Conservation (phyloP, 1,140 invertebrate genomes). For the Hyposmocoma kahamanoa region DNA sequence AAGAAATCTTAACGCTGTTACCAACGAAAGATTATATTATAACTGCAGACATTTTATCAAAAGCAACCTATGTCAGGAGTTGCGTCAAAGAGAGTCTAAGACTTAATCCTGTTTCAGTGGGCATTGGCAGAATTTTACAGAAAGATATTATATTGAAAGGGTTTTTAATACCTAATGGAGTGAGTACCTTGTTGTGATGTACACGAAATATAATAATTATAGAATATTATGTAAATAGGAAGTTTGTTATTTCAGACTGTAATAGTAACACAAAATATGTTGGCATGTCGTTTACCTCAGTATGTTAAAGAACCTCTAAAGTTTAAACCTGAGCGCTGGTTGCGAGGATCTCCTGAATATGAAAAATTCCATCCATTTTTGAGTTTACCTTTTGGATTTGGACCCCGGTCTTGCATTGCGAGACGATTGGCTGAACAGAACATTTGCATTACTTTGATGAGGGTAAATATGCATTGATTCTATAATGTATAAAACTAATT, state of each 20-base stretch:
- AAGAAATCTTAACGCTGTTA: conserved; percentile 78
- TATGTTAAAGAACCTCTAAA: conserved; percentile 80
- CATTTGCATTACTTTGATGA: conserved; percentile 84
- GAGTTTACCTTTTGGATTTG: conserved; percentile 91
- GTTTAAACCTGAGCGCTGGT: conserved; percentile 88
- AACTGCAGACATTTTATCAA: conserved; percentile 75
- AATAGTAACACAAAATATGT: conserved; percentile 91
- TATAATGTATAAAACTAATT: neutral
- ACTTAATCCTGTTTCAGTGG: conserved; percentile 88
- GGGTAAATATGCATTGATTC: conserved; percentile 71
- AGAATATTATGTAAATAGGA: too few relatives aligned
- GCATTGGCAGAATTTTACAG: conserved; percentile 84
- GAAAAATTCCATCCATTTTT: conserved; percentile 83
- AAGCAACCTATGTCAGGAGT: conserved; percentile 83
- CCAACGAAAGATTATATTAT: conserved; percentile 69
- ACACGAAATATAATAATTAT: too few relatives aligned
- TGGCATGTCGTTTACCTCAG: conserved; percentile 80
- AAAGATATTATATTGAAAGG: conserved; percentile 85
- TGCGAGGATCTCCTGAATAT: conserved; percentile 67
- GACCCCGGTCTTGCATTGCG: conserved; percentile 90
- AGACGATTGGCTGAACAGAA: conserved; percentile 92
- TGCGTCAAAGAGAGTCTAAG: conserved; percentile 90
- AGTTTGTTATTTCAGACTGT: conserved; percentile 81
- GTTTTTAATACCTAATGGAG: conserved; percentile 89
- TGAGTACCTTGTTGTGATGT: too few relatives aligned